Evolutionary conservation across 2,888 invertebrate species (phyloP).

Genomic region (Nasonovia ribisnigri): DNA sequence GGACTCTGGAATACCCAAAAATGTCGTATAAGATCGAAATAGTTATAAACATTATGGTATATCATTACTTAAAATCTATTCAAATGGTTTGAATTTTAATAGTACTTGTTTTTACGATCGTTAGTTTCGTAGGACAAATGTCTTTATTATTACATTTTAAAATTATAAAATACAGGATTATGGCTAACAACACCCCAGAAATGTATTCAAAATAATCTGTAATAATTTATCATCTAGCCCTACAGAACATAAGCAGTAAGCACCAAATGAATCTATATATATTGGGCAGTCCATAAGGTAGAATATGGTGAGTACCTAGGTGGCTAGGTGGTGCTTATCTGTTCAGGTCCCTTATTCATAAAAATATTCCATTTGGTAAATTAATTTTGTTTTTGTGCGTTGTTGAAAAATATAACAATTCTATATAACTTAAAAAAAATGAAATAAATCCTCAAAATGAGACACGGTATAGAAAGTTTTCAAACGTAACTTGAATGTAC

Average conservation of each 20-base stretch:
- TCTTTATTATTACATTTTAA: neutral
- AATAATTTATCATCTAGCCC: neutral
- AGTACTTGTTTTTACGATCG: neutral
- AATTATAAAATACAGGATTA: neutral
- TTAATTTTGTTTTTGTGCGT: neutral
- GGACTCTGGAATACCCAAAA: constrained; percentile 18
- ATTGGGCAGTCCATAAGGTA: neutral
- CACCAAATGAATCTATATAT: neutral
- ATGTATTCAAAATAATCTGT: neutral
- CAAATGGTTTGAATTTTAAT: neutral
- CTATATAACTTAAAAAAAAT: neutral
- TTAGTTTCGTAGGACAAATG: neutral
- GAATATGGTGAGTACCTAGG: neutral
- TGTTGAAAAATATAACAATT: neutral
- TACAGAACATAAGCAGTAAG: neutral
- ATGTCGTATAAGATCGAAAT: constrained; percentile 20
- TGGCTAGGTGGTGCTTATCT: neutral
- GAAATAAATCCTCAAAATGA: neutral
- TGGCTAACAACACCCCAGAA: neutral
- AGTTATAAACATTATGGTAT: neutral
- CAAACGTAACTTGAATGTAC: neutral
- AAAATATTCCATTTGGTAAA: neutral
- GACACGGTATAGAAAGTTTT: neutral
- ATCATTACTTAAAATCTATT: neutral
- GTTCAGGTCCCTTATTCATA: neutral